Conservation (phyloP, 2,797 vertebrate genomes). For the Podargus strigoides region DNA sequence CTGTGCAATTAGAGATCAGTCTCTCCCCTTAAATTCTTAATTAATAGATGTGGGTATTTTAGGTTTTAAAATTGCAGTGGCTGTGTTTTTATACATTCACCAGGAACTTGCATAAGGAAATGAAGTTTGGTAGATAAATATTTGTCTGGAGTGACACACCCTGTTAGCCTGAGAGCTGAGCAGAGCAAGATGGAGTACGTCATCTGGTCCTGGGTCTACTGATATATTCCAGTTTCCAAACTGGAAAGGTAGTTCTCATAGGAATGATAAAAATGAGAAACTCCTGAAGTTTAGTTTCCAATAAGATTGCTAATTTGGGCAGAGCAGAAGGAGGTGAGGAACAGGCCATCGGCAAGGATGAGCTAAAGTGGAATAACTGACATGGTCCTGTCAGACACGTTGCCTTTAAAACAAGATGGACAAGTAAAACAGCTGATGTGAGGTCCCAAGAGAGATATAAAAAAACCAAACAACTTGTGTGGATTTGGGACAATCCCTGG, state of each 20-base stretch:
- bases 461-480: neutral
- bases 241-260: neutral
- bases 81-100: neutral
- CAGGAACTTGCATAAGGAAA: slow-evolving; percentile 13
- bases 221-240: neutral
- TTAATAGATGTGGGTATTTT: slow-evolving; percentile 3
- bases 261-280: neutral
- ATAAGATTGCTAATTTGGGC: neutral
- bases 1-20: neutral
- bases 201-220: neutral
- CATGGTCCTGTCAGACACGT: neutral
- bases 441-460: neutral
- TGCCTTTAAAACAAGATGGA: neutral
- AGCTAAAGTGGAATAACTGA: neutral
- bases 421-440: neutral
- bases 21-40: neutral
- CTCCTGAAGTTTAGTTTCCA: neutral
- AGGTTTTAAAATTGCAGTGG: neutral
- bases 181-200: neutral
- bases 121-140: neutral
- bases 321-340: neutral
- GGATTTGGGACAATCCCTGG: slow-evolving; percentile 12
- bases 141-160: slow-evolving; percentile 38
- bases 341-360: neutral
- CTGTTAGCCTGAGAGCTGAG: neutral